Conservation (phyloP, 2,113 vertebrate species). For the Otocyon megalotis region DNA sequence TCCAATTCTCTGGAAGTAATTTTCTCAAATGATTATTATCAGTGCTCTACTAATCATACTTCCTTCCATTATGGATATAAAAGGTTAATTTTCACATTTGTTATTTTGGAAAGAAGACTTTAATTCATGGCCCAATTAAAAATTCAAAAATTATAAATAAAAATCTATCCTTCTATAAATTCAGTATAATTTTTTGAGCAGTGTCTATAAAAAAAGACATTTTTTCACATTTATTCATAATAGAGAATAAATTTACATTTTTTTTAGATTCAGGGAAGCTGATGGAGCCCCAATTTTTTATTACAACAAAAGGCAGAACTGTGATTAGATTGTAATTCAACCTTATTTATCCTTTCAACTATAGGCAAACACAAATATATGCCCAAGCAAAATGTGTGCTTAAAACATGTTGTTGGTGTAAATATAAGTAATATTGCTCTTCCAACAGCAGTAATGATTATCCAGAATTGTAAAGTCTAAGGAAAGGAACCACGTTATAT, state of each 20-base stretch:
- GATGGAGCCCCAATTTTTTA: neutral
- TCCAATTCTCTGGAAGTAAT: neutral
- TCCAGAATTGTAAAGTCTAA: neutral
- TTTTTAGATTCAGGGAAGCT: neutral
- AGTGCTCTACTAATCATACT: neutral
- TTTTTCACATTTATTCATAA: neutral
- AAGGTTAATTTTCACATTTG: neutral
- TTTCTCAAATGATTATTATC: neutral
- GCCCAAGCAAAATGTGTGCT: neutral
- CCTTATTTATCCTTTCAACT: neutral
- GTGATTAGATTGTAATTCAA: neutral
- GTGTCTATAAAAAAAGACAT: neutral
- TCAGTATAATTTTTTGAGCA: neutral
- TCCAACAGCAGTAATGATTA: neutral
- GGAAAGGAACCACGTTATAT: neutral
- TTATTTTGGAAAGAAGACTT: neutral
- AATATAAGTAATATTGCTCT: neutral
- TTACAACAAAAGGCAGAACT: neutral
- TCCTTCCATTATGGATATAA: neutral
- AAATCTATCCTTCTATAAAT: neutral
- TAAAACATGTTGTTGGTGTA: neutral
- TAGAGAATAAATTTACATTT: neutral
- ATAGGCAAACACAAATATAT: neutral
- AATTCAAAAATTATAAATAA: neutral
- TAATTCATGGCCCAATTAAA: neutral